Base-by-base conservation (phyloP, 1,140 invertebrate genomes). In the Eueides isabella region DNA sequence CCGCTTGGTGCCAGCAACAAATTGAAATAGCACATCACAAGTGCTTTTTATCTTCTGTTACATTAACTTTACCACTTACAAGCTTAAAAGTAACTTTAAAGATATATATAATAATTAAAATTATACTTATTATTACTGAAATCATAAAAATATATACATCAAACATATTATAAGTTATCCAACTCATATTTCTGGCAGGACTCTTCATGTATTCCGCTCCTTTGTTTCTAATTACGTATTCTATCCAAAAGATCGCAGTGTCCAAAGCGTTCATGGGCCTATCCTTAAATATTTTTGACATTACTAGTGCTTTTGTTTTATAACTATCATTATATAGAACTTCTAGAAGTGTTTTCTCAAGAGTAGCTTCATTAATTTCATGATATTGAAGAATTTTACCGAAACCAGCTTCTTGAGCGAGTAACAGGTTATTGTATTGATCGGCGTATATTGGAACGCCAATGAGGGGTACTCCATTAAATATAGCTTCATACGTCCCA, bases 401-500 rank as follows among this genome's bases (percentile, higher is more conserved):
- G 67, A 92, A 93, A 7, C 94, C 94, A 28, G 83, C 80, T 31
- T 89, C 73, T 72, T 94, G 84, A 1, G 91, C 91, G 28, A 89
- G 85, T 7, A 93, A 87, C 72, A 95, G 86, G 78, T 96, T 96
- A 65, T 94, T 92, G 67, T 82, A 88, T 71, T 96, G 95, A 89
- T 96, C 95, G 0, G 92, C 94, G 71, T 95, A 96, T 68, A 96
- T 93, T 5, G 96, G 96, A 77, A 96, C 91, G 19, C 95, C 95
- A 19, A 96, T 84, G 68, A 96, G 93, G 14, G 96, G 96, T 26
- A 96, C 94, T 35, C 94, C 95, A 83, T 95, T 94, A 85, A 94
- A 95, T 23, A 96, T 91, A 61, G 95, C 94, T 84, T 96, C 96
- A 84, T 95, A 94, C 12, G 95, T 94, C 71, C 96, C 95, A 75